Percentiles rank a stretch among this genome's conserved stretches.
phyloP scores from a whole-genome alignment of 2,888 invertebrate genomes.

The Oscheius onirici region DNA sequence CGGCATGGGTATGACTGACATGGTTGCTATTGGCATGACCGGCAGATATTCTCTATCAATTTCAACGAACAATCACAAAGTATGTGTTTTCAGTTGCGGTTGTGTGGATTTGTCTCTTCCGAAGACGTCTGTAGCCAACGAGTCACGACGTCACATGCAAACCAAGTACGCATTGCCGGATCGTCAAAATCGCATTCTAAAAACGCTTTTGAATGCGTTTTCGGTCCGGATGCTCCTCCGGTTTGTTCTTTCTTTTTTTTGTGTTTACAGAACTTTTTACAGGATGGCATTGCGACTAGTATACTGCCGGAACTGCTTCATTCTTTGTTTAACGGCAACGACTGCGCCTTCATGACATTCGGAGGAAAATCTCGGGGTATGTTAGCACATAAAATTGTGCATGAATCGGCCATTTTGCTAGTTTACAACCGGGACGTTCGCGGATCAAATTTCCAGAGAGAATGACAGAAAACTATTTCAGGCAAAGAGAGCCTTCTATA shows the following conservation, averaged over 20 bases:
- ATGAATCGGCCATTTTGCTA: constrained; percentile 5
- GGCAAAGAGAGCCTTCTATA: constrained; percentile 32
- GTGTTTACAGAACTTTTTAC: constrained; percentile 75
- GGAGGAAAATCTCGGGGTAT: constrained; percentile 66
- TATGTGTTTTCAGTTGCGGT: constrained; percentile 27
- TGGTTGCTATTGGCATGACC: background rate
- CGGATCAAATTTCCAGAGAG: constrained; percentile 1
- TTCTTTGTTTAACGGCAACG: constrained; percentile 76
- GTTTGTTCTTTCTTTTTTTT: constrained; percentile 12
- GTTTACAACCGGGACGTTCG: constrained; percentile 26
- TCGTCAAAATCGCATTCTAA: constrained; percentile 38
- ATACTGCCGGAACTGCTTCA: constrained; percentile 93
- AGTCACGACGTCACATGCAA: constrained; percentile 12
- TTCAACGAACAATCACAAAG: background rate
- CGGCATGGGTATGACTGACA: constrained; percentile 4
- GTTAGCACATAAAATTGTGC: constrained; percentile 15
- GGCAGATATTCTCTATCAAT: background rate
- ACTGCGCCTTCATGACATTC: constrained; percentile 74
- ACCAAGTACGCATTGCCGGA: constrained; percentile 34
- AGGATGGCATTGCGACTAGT: constrained; percentile 90
- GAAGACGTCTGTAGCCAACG: constrained; percentile 19
- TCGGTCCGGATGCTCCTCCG: constrained; percentile 46
- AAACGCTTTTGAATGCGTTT: constrained; percentile 54
- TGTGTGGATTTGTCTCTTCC: constrained; percentile 28
- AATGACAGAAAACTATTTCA: constrained; percentile 8